Percentiles rank a stretch among this genome's conserved stretches.
Evolutionary conservation across 1,140 invertebrate species (phyloP).

Genomic region (Rhizoglyphus robini): DNA sequence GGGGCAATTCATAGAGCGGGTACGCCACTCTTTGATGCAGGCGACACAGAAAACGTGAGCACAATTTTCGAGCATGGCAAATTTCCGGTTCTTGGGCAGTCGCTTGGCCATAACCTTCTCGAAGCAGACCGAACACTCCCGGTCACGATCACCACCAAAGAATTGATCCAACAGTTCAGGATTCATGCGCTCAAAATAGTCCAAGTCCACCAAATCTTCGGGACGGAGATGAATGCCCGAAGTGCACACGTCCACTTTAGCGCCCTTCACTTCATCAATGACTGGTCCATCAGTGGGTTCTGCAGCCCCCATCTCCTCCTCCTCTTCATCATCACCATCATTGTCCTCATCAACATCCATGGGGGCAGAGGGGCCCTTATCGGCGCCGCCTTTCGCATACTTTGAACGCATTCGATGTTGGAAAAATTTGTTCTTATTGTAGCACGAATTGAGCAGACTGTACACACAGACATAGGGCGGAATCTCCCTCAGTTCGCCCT

Average conservation of each 20-base stretch:
- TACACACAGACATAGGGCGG: not conserved
- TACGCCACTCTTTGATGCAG: not conserved
- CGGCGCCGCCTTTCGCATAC: not conserved
- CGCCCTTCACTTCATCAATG: too few species aligned
- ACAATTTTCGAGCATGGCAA: not conserved
- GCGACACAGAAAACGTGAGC: not conserved
- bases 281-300: too few species aligned
- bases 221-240: not conserved
- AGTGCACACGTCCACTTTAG: too few species aligned
- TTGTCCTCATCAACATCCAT: not conserved
- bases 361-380: not conserved
- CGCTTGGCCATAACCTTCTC: not conserved
- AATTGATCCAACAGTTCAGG: not conserved
- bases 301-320: too few species aligned
- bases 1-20: not conserved
- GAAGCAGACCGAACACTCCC: not conserved
- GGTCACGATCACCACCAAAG: not conserved
- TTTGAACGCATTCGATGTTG: too few species aligned
- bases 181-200: not conserved
- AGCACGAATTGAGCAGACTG: not conserved
- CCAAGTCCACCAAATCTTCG: not conserved
- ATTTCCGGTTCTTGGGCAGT: not conserved
- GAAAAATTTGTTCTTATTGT: not conserved
- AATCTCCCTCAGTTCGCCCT: not conserved
- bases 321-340: too few species aligned